Evolutionary conservation across 2,113 vertebrate genomes (phyloP).

Genomic region (Cephalopholis sonnerati): DNA sequence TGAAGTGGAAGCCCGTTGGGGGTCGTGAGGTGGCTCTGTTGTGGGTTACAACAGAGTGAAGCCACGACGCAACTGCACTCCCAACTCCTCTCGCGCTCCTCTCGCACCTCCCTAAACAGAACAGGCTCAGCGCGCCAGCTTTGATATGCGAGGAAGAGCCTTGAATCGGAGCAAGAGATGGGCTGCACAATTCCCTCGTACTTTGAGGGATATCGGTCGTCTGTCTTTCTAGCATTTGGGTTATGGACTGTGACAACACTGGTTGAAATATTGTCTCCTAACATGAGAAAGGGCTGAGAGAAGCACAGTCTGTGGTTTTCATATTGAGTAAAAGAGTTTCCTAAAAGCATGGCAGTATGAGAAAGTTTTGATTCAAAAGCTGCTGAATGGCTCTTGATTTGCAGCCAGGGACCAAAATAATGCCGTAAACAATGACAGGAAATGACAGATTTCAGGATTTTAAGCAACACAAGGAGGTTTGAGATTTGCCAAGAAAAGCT

Average conservation of each 20-base stretch:
- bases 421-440: constrained; percentile 69
- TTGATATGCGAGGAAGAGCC: constrained; percentile 72
- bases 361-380: constrained; percentile 56
- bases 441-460: constrained; percentile 58
- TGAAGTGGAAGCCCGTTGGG: constrained; percentile 79
- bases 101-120: constrained; percentile 72
- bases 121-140: constrained; percentile 68
- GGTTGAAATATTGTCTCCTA: constrained; percentile 52
- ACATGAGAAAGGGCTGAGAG: constrained; percentile 53
- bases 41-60: constrained; percentile 74
- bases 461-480: constrained; percentile 57
- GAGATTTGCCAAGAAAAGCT: constrained; percentile 49
- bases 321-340: constrained; percentile 49
- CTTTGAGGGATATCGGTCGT: constrained; percentile 58
- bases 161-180: constrained; percentile 63
- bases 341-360: constrained; percentile 42
- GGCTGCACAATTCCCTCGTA: constrained; percentile 58
- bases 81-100: constrained; percentile 43
- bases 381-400: constrained; percentile 68
- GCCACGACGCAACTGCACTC: constrained; percentile 60
- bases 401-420: constrained; percentile 67
- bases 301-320: constrained; percentile 58
- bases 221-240: constrained; percentile 46
- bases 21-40: constrained; percentile 78
- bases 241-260: constrained; percentile 58